Percentiles rank a stretch among this genome's conserved stretches.
These are phyloP conservation scores for Campopleginae sp. DNA, from an alignment of 2,888 invertebrate genomes.

Conservation along the genomic window DNA sequence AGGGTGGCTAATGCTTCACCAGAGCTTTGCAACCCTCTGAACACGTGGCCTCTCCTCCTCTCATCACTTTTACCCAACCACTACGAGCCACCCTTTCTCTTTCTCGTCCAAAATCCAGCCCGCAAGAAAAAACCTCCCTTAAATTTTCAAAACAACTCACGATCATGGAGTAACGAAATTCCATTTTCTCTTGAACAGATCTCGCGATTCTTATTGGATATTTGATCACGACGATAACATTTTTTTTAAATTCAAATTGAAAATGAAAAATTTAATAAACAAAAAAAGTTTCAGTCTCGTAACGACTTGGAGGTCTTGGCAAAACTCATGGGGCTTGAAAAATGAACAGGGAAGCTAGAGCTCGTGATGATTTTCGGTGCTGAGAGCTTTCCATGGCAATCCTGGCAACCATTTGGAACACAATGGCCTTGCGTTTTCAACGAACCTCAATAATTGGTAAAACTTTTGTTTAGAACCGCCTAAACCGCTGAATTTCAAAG, in stretches of 20 bases:
- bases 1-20: constrained; percentile 52
- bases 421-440: neutral
- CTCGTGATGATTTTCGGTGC: neutral
- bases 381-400: neutral
- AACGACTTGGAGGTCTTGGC: too few relatives aligned
- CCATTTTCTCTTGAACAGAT: too few relatives aligned
- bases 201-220: too few relatives aligned
- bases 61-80: constrained; percentile 33
- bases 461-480: neutral
- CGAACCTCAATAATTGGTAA: neutral
- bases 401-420: neutral
- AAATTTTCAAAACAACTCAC: too few relatives aligned
- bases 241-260: too few relatives aligned
- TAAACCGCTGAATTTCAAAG: neutral
- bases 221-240: too few relatives aligned
- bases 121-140: neutral
- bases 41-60: constrained; percentile 17
- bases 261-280: too few relatives aligned
- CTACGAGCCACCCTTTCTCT: constrained; percentile 26
- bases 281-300: too few relatives aligned
- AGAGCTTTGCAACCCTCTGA: constrained; percentile 45
- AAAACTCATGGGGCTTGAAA: neutral
- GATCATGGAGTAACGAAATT: too few relatives aligned
- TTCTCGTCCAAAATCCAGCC: neutral
- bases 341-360: constrained; percentile 45